phyloP scores from a whole-genome alignment of 2,113 vertebrate genomes.

The Heptranchias perlo region DNA sequence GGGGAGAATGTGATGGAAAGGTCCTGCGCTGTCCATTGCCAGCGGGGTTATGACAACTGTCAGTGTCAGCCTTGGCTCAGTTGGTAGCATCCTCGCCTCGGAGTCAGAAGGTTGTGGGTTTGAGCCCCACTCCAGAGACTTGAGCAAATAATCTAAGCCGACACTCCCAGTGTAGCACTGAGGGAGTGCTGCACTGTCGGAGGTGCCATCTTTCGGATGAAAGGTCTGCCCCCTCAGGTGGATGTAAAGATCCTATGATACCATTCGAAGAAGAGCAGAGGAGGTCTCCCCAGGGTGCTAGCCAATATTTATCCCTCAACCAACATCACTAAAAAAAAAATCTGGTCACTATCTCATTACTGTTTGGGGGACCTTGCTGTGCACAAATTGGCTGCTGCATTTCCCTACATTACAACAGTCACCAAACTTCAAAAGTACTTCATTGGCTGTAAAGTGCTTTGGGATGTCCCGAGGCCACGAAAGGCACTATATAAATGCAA shows the following conservation, averaged over 20 bases:
- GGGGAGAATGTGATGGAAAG: background rate
- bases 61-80: background rate
- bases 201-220: background rate
- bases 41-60: too few relatives aligned
- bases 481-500: background rate
- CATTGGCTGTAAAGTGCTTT: too few relatives aligned
- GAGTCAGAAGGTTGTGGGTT: background rate
- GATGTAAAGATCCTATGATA: background rate
- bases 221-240: background rate
- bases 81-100: too few relatives aligned
- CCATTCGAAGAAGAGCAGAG: background rate
- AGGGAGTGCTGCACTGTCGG: background rate
- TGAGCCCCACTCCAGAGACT: background rate
- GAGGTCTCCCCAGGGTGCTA: background rate
- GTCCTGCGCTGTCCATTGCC: too few relatives aligned
- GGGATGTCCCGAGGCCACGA: background rate
- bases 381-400: background rate
- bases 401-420: background rate
- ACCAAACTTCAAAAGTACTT: too few relatives aligned
- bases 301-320: background rate
- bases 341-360: background rate
- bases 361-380: background rate
- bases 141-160: background rate
- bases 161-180: too few relatives aligned
- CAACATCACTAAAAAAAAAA: background rate